Evolutionary conservation across 2,888 invertebrate genomes (phyloP), one percentile per base, ranked within the genome.

Genomic region (Apodemia hepburni): DNA sequence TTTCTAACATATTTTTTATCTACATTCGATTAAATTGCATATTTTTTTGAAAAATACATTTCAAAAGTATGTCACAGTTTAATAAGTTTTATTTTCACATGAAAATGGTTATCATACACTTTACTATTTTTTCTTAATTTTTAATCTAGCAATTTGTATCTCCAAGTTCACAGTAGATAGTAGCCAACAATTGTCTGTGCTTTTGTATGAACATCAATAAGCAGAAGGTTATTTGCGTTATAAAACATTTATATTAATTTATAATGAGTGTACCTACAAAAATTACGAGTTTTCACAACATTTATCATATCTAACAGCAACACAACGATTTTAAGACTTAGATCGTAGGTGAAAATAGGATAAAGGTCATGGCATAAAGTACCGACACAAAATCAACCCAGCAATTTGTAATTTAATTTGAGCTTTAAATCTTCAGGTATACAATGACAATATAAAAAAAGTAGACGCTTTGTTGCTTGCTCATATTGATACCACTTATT

Each of bases 1-100:
- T 64, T 62, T 59, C 42, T 63, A 65, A 61, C 61, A 45, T 15
- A 42, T 42, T 42, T 42, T 42, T 42, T 42, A 42, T 42, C 42
- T 42, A 42, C 42, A 42, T 42, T 42, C 42, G 15, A 42, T 15
- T 38, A 38, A 3, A 5, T 38, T 38, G 12, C 38, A 11, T 38
- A 38, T 3, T 11, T 12, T n/a, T 2, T 38, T 11, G 3, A 15
- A 42, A 42, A 42, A 42, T 42, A 42, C 3, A 42, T 15, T 42
- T 42, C 5, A 42, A 42, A 42, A 42, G 15, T 15, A 42, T 12
- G 4, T 38, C 11, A 11, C 35, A 38, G 38, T 15, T 11, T 2
- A 38, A 1, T 11, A 38, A 11, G 38, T 38, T 12, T 38, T 38
- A 38, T 4, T 38, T 38, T 38, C 3, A 38, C 58, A 61, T 58